phyloP scores from a whole-genome alignment of 1,140 invertebrate genomes.

The Heterodera carotae region DNA sequence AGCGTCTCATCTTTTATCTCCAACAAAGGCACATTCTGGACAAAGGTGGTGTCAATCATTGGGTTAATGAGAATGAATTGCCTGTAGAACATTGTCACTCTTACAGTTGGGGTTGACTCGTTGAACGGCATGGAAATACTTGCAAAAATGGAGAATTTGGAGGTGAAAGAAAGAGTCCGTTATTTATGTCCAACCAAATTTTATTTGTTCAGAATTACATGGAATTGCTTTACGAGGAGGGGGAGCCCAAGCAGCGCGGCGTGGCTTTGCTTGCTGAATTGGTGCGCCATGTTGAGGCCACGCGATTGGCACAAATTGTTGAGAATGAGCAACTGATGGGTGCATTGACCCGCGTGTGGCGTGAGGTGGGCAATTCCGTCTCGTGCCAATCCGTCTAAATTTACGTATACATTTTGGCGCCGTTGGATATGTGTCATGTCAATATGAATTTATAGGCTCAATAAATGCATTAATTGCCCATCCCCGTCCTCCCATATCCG shows the following conservation, averaged over 20 bases:
- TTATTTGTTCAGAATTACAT: slow-evolving; percentile 79
- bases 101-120: background rate
- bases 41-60: slow-evolving; percentile 15
- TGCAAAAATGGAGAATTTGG: slow-evolving; percentile 18
- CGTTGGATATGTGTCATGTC: too few relatives aligned
- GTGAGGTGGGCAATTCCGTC: too few relatives aligned
- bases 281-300: slow-evolving; percentile 81
- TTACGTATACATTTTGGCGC: too few relatives aligned
- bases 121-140: background rate
- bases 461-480: too few relatives aligned
- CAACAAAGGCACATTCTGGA: slow-evolving; percentile 73
- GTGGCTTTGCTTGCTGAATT: slow-evolving; percentile 83
- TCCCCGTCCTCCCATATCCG: too few relatives aligned
- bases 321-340: slow-evolving; percentile 92
- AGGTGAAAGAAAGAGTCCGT: slow-evolving; percentile 5
- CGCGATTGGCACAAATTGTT: slow-evolving; percentile 88
- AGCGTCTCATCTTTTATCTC: slow-evolving; percentile 87
- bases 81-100: too few relatives aligned
- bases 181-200: background rate
- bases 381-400: too few relatives aligned
- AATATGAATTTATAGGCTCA: too few relatives aligned
- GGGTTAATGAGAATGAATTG: too few relatives aligned
- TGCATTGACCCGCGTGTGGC: slow-evolving; percentile 85
- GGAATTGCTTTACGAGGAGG: slow-evolving; percentile 92
- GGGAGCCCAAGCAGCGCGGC: slow-evolving; percentile 81